phyloP scores from a whole-genome alignment of 2,797 vertebrate genomes.

The Hoplostethus mediterraneus region DNA sequence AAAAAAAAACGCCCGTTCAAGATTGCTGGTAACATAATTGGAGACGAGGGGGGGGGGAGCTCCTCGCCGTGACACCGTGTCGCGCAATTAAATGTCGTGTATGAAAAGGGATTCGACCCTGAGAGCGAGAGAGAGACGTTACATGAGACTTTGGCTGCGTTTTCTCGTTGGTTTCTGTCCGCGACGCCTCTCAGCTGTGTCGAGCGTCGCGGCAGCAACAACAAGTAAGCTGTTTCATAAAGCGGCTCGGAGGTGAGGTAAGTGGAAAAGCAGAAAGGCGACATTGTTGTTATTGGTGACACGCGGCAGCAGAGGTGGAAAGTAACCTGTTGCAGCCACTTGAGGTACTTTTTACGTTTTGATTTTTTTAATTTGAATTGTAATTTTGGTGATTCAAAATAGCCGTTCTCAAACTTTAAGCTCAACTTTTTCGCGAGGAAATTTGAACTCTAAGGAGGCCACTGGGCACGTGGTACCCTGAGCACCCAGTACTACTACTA shows the following conservation, averaged over 20 bases:
- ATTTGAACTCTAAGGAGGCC: too few relatives aligned
- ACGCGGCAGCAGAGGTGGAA: constrained; percentile 5
- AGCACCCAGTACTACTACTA: not conserved
- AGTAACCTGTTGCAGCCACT: not conserved
- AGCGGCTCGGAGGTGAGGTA: constrained; percentile 75
- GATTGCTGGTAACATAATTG: constrained; percentile 44
- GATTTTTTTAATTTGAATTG: too few relatives aligned
- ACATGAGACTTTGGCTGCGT: constrained; percentile 32
- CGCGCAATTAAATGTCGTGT: not conserved
- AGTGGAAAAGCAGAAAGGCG: constrained; percentile 76
- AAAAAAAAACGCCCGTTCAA: constrained; percentile 19
- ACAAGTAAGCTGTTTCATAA: constrained; percentile 71
- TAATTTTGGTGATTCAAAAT: too few relatives aligned
- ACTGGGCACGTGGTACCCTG: constrained; percentile 23
- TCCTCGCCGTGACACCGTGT: not conserved
- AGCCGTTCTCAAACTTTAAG: constrained; percentile 4
- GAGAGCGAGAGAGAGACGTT: not conserved
- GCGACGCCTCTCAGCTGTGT: constrained; percentile 55
- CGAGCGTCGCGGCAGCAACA: constrained; percentile 66
- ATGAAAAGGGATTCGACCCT: constrained; percentile 8
- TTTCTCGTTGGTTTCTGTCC: constrained; percentile 47
- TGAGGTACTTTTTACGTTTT: not conserved
- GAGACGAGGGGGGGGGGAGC: too few relatives aligned
- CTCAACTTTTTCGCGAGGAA: not conserved
- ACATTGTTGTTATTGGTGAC: constrained; percentile 57